A percentile compares a stretch with the other conserved stretches of the same genome.
phyloP scores from a whole-genome alignment of 1,140 invertebrate genomes.

The Piezodorus guildinii region DNA sequence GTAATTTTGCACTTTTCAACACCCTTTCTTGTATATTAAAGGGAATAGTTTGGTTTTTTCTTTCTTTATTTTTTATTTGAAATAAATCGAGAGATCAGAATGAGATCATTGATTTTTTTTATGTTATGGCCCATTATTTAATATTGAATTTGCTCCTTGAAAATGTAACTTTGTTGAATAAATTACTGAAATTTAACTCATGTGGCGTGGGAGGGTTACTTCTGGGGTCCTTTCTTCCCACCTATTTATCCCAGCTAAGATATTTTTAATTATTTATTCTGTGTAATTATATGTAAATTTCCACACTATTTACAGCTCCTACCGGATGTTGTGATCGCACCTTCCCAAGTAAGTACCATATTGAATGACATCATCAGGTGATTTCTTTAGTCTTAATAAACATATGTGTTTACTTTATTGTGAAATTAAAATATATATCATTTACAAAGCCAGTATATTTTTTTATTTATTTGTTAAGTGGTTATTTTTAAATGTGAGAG shows the following conservation, averaged over 20 bases:
- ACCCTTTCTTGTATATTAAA: slow-evolving; percentile 19
- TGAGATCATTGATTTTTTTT: slow-evolving; percentile 2
- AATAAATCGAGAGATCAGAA: slow-evolving; percentile 17
- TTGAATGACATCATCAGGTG: background rate
- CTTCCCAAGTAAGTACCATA: slow-evolving; percentile 19
- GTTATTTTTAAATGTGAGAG: too few species aligned
- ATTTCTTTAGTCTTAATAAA: too few species aligned
- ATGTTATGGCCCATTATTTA: slow-evolving; percentile 7
- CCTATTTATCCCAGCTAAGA: background rate
- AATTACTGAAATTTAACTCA: background rate
- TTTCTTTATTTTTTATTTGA: slow-evolving; percentile 17
- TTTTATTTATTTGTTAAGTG: too few species aligned
- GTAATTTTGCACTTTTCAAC: background rate
- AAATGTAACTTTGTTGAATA: background rate
- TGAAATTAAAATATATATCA: too few species aligned
- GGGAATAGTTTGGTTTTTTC: slow-evolving; percentile 12
- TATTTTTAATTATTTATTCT: background rate
- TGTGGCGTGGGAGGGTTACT: slow-evolving; percentile 11
- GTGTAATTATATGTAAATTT: slow-evolving; percentile 18
- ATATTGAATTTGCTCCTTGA: background rate
- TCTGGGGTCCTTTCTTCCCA: slow-evolving; percentile 6
- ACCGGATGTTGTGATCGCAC: slow-evolving; percentile 13
- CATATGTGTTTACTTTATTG: too few species aligned
- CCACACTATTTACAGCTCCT: slow-evolving; percentile 19
- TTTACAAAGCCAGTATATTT: too few species aligned